These are phyloP conservation scores for Pampus argenteus DNA, from an alignment of 2,797 vertebrate genomes.

Conservation along the genomic window DNA sequence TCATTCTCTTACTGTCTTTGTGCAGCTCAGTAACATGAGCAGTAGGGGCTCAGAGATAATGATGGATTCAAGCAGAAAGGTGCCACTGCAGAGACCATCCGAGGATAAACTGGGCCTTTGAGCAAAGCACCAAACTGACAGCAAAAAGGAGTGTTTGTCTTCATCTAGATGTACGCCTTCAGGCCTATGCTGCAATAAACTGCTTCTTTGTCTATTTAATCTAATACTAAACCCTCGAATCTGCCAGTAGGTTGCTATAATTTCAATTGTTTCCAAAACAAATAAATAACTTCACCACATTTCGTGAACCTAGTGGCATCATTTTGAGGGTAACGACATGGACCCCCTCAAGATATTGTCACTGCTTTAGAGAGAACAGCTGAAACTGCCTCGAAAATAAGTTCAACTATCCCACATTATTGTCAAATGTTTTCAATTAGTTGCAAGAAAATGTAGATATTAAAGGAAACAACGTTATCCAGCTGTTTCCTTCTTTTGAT, in stretches of 20 bases:
- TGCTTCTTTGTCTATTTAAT: constrained; percentile 25
- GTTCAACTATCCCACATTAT: not conserved
- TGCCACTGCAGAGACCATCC: constrained; percentile 4
- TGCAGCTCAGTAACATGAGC: constrained; percentile 25
- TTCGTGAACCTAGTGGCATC: constrained; percentile 10
- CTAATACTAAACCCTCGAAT: not conserved
- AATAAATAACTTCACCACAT: constrained; percentile 24
- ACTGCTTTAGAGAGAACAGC: constrained; percentile 17
- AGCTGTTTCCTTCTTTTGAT: constrained; percentile 5
- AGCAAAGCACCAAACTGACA: constrained; percentile 29
- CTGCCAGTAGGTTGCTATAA: constrained; percentile 22
- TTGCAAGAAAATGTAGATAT: constrained; percentile 4
- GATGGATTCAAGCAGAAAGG: constrained; percentile 29
- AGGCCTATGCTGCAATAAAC: constrained; percentile 5
- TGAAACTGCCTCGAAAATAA: not conserved
- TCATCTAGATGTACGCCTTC: not conserved
- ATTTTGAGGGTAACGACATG: not conserved
- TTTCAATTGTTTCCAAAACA: constrained; percentile 12
- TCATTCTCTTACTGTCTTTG: constrained; percentile 11
- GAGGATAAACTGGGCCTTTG: not conserved
- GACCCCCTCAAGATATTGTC: constrained; percentile 4
- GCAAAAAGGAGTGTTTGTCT: not conserved
- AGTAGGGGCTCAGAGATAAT: constrained; percentile 32
- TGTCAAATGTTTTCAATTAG: constrained; percentile 33
- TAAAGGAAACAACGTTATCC: not conserved